Base-by-base conservation (phyloP, 2,797 vertebrate genomes). In the Diplodus sargus region DNA sequence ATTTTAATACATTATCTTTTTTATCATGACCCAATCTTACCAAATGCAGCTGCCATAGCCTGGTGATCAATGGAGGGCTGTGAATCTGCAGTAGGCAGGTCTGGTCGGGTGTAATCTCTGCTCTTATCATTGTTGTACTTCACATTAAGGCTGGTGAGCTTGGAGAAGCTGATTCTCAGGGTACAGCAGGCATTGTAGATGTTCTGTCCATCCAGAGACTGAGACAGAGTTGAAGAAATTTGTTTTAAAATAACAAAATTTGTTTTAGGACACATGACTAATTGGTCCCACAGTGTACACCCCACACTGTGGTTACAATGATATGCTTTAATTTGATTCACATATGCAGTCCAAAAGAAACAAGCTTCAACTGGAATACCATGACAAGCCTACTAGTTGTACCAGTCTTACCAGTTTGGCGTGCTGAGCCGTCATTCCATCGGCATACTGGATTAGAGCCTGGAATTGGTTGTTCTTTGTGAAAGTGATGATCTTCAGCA, bases 401-500 rank as follows among this genome's bases (percentile, higher is more conserved):
- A 69, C 78, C 51, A 66, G 86, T 88, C 87, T 76, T 87, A 99
- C 98, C 96, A 99, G 91, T 93, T 99, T 99, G 85, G 97, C 92
- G 5, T 99, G 97, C 92, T 99, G 98, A 76, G 98, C 96, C 0
- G 96, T 97, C 95, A 99, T 87, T 1, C 96, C 95, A 57, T 99
- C 98, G 0, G 96, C 95, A n/a, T 98, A 99, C 70, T 99, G 98
- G 74, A 99, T 89, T 58, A 99, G 92, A 2, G 98, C 97, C 93
- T 99, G 98, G 82, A 99, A 99, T 87, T 99, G 98, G 90, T 97
- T 98, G 92, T 99, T 99, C 95, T 99, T 99, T 0, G 98, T 99
- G 86, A 99, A 99, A 0, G 98, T 99, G 78, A 99, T 99, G 48
- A 99, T 98, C 88, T 99, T 99, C 89, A 99, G 91, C 57, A 99